Evolutionary conservation across 2,797 vertebrate genomes (phyloP).

Genomic region (Muscicapa comitata): DNA sequence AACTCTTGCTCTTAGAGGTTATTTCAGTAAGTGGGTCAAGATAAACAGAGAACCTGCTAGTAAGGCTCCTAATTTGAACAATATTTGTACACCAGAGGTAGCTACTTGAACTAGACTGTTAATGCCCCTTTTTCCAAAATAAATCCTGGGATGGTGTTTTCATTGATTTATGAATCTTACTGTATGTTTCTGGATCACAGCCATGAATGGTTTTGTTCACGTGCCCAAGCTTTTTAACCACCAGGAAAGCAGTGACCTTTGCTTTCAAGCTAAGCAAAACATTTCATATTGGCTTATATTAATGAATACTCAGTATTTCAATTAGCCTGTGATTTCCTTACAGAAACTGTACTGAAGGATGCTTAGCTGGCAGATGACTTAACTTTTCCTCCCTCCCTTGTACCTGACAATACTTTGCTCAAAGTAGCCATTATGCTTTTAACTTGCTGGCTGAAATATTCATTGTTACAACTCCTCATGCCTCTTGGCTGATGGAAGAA

Average conservation of each 20-base stretch:
- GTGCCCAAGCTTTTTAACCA: neutral
- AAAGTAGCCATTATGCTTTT: neutral
- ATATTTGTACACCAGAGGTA: neutral
- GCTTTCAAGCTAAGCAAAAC: neutral
- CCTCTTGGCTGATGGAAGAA: neutral
- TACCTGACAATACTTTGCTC: neutral
- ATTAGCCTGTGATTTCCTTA: neutral
- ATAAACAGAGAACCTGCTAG: conserved; percentile 11
- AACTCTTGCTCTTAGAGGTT: conserved; percentile 31
- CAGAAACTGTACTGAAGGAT: neutral
- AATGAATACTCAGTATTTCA: neutral
- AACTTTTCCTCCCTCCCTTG: neutral
- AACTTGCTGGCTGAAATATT: conserved; percentile 13
- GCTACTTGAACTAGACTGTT: neutral
- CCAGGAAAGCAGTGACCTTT: neutral
- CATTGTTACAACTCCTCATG: conserved; percentile 7
- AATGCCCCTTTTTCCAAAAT: neutral
- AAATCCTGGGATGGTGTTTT: neutral
- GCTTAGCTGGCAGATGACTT: neutral
- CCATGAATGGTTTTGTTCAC: neutral
- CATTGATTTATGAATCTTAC: neutral
- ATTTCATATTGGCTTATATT: neutral
- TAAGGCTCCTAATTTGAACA: neutral
- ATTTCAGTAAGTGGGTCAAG: conserved; percentile 54
- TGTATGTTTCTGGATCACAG: neutral